These are phyloP conservation scores for Aspiorhynchus laticeps DNA, from an alignment of 2,113 vertebrate species.

Conservation along the genomic window DNA sequence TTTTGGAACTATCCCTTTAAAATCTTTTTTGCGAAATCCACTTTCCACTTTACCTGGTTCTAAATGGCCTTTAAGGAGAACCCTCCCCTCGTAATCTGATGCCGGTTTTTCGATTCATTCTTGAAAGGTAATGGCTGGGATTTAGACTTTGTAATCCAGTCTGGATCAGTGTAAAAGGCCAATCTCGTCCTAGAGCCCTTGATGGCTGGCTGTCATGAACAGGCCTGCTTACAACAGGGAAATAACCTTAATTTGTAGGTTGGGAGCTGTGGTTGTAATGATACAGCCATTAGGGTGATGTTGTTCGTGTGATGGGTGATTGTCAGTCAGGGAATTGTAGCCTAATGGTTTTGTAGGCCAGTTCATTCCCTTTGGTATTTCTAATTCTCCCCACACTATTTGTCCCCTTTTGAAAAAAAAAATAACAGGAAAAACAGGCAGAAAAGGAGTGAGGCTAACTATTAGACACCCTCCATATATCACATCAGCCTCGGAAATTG, in stretches of 20 bases:
- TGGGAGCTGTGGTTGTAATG: background rate
- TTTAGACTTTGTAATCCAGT: background rate
- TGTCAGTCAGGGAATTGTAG: slow-evolving; percentile 20
- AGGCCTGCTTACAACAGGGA: slow-evolving; percentile 6
- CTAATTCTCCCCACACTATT: slow-evolving; percentile 29
- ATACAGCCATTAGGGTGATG: slow-evolving; percentile 5
- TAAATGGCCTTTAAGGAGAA: background rate
- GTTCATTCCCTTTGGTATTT: slow-evolving; percentile 22
- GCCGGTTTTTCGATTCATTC: background rate
- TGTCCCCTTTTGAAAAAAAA: slow-evolving; percentile 4
- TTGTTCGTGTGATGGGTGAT: slow-evolving; percentile 1
- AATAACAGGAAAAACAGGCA: background rate
- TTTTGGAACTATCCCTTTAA: background rate
- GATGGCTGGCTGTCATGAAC: slow-evolving; percentile 11
- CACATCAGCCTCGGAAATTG: slow-evolving; percentile 44
- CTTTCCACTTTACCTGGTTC: background rate
- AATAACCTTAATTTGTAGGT: slow-evolving; percentile 22
- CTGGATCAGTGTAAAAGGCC: slow-evolving; percentile 8
- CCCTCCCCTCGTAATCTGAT: background rate
- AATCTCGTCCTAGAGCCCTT: background rate
- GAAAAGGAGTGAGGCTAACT: slow-evolving; percentile 45
- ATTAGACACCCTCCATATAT: slow-evolving; percentile 49
- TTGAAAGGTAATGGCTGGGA: slow-evolving; percentile 2
- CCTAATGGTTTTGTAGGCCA: slow-evolving; percentile 26
- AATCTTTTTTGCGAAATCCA: background rate